Percentiles rank a stretch among this genome's conserved stretches.
Evolutionary conservation across 2,888 invertebrate genomes (phyloP).

Genomic region (Drosophila niveifrons): DNA sequence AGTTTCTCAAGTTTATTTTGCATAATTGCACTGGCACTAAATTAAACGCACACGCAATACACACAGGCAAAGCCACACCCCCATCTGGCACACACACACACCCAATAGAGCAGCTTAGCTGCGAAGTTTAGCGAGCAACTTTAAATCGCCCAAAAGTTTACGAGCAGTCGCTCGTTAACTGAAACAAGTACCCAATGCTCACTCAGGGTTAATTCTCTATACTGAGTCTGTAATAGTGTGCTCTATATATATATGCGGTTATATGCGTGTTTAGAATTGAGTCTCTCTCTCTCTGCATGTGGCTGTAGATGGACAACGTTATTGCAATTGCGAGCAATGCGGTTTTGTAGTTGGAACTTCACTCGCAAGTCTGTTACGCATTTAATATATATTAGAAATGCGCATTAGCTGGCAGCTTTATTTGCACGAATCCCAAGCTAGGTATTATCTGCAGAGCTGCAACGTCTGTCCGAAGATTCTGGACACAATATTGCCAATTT

Average conservation of each 20-base stretch:
- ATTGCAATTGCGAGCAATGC: slow-evolving; percentile 1
- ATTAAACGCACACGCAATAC: slow-evolving; percentile 69
- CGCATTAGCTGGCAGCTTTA: not conserved
- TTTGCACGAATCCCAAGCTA: not conserved
- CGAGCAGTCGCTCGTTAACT: slow-evolving; percentile 48
- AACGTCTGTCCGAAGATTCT: not conserved
- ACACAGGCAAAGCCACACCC: slow-evolving; percentile 11
- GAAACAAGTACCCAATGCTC: slow-evolving; percentile 52
- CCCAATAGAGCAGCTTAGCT: slow-evolving; percentile 16
- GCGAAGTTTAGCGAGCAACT: slow-evolving; percentile 48
- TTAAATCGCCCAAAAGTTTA: slow-evolving; percentile 65
- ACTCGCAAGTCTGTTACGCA: not conserved
- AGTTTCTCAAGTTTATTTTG: slow-evolving; percentile 70
- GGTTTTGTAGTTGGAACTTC: not conserved
- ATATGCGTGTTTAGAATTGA: not conserved
- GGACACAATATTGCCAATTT: not conserved
- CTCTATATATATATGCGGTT: slow-evolving; percentile 4
- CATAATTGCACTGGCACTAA: slow-evolving; percentile 76
- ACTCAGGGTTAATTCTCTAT: slow-evolving; percentile 29
- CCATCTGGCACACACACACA: not conserved
- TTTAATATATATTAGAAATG: not conserved
- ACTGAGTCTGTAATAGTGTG: slow-evolving; percentile 8
- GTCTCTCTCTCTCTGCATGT: not conserved
- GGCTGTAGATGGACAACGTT: not conserved
- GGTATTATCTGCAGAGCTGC: not conserved